Evolutionary conservation across 2,888 invertebrate genomes (phyloP).

Genomic region (Thalpophila matura): DNA sequence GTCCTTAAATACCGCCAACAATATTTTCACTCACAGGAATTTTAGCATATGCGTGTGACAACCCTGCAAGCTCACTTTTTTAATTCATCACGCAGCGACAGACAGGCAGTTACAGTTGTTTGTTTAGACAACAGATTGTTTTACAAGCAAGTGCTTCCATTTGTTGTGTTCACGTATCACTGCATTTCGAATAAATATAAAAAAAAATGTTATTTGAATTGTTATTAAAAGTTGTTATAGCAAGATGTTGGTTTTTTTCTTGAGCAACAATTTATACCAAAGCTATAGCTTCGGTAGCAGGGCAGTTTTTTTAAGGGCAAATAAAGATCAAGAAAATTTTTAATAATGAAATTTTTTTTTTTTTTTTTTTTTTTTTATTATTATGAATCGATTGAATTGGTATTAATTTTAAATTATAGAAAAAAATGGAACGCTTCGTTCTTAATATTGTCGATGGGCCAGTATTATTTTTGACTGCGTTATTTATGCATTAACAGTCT

Average conservation of each 20-base stretch:
- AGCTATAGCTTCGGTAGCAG: too few species aligned
- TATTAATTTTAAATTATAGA: too few species aligned
- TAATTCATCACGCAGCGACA: constrained; percentile 66
- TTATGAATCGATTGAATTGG: too few species aligned
- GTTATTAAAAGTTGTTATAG: not conserved
- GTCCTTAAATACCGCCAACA: not conserved
- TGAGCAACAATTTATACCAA: too few species aligned
- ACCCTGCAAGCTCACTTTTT: constrained; percentile 72
- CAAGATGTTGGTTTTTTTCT: not conserved
- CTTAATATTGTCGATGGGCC: too few species aligned
- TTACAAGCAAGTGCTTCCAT: constrained; percentile 66
- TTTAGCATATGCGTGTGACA: constrained; percentile 60
- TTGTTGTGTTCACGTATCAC: constrained; percentile 60
- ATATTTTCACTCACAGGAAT: not conserved
- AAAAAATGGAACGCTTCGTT: too few species aligned
- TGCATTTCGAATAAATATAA: constrained; percentile 35
- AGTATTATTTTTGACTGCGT: too few species aligned
- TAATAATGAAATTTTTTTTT: too few species aligned
- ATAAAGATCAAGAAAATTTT: too few species aligned
- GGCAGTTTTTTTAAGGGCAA: too few species aligned
- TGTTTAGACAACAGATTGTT: constrained; percentile 82
- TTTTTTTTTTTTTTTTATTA: too few species aligned
- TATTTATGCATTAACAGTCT: too few species aligned
- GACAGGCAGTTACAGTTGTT: constrained; percentile 73
- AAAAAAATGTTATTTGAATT: not conserved